Evolutionary conservation across 2,113 vertebrate species (phyloP).

Genomic region (Oryzias woworae): DNA sequence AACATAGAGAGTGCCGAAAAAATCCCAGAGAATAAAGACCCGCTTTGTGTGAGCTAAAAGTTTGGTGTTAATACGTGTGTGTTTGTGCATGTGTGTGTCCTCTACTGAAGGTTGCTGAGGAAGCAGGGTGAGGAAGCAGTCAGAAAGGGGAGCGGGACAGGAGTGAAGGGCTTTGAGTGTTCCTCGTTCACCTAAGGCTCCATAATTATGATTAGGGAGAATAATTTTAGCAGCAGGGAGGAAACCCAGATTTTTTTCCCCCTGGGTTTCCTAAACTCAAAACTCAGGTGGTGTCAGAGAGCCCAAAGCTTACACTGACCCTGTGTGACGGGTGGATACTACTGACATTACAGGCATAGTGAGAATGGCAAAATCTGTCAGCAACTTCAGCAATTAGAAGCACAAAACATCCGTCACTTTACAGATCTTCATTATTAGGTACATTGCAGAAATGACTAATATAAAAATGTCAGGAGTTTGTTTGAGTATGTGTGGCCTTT

Average conservation of each 20-base stretch:
- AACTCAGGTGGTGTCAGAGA: conserved; percentile 38
- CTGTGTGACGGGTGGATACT: conserved; percentile 24
- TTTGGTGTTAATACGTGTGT: conserved; percentile 64
- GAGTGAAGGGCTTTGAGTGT: conserved; percentile 66
- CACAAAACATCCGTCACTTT: background rate
- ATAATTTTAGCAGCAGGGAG: conserved; percentile 66
- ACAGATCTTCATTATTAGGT: conserved; percentile 39
- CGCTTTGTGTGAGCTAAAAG: conserved; percentile 72
- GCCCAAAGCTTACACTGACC: conserved; percentile 41
- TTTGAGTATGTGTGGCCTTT: conserved; percentile 1
- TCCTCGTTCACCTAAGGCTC: conserved; percentile 65
- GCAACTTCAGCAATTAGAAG: background rate
- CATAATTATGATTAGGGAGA: conserved; percentile 63
- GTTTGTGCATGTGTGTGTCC: conserved; percentile 54
- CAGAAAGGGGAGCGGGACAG: conserved; percentile 46
- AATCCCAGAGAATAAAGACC: conserved; percentile 71
- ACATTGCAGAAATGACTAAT: conserved; percentile 37
- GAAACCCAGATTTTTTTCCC: conserved; percentile 56
- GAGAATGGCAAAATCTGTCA: conserved; percentile 12
- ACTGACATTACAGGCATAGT: background rate
- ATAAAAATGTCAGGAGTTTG: conserved; percentile 3
- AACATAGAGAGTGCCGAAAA: conserved; percentile 65
- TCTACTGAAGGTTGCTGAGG: conserved; percentile 68
- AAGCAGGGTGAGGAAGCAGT: conserved; percentile 72
- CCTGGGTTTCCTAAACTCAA: conserved; percentile 47